Base-by-base conservation (phyloP, 1,140 invertebrate species). In the Neotoxoptera formosana region DNA sequence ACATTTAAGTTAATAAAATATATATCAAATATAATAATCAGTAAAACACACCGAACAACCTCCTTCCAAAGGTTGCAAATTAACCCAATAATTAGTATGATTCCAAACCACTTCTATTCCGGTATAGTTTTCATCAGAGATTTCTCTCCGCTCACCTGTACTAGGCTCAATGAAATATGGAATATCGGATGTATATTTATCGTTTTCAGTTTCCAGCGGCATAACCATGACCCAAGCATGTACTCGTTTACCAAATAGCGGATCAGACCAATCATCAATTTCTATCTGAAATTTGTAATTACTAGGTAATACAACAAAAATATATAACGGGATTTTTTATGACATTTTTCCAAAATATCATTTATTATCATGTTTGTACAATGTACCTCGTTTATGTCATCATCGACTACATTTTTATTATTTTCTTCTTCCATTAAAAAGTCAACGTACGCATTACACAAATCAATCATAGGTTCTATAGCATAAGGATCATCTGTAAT, bases 81-180 rank as follows among this genome's bases (percentile, higher is more conserved):
- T 97, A 34, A 97, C 96, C 96, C 98, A 99, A 95, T 98, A 99
- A 95, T 99, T 99, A 83, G 96, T 95, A 94, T 98, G 95, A 94
- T 98, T 99, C 96, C 98, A 99, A 84, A 99, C 95, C 94, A 97
- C 97, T 94, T 99, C 98, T 20, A 99, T 95, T 0, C 97, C 96
- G 48, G 97, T 96, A 94, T 98, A 99, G 84, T 97, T 95, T 41
- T 95, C 94, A 93, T 96, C 96, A 45, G 96, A 95, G 1, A 97
- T 94, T 0, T 96, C 95, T 94, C 97, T 96, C 1, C 96, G 95
- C 8, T 96, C 95, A 0, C 98, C 98, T 0, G 97, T 97, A 25
- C 97, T 96, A 0, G 98, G 96, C 94, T 99, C 98, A 60, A 99
- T 97, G 94, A 98, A 99, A 95, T 97, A 96, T 1, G 96, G 96